Conservation (phyloP, 2,888 invertebrate species). For the Cotesia congregata region DNA sequence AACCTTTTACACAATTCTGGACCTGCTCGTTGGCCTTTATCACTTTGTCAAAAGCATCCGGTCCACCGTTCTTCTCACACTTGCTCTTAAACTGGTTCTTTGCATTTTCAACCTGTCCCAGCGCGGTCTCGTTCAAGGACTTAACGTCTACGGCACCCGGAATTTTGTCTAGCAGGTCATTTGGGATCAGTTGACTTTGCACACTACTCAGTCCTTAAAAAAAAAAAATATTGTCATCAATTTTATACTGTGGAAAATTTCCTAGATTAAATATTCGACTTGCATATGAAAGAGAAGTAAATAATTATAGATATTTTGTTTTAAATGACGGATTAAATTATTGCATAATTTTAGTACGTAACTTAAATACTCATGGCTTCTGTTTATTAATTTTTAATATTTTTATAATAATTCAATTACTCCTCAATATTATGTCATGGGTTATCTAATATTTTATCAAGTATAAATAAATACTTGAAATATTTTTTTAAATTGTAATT, state of each 20-base stretch:
- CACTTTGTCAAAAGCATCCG: slow-evolving; percentile 72
- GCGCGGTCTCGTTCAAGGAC: slow-evolving; percentile 57
- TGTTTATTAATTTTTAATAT: background rate
- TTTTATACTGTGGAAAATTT: too few species aligned
- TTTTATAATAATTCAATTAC: background rate
- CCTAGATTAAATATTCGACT: too few species aligned
- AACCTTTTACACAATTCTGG: slow-evolving; percentile 73
- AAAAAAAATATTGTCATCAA: too few species aligned
- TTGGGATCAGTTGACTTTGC: slow-evolving; percentile 17
- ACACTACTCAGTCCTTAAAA: too few species aligned
- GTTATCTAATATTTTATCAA: background rate
- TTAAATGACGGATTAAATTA: background rate
- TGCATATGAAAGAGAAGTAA: slow-evolving; percentile 26
- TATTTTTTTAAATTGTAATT: too few species aligned
- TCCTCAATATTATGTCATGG: background rate
- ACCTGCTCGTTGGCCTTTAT: slow-evolving; percentile 70
- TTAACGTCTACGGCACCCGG: slow-evolving; percentile 46
- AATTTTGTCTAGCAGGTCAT: slow-evolving; percentile 44
- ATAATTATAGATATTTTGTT: background rate
- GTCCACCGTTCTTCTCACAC: slow-evolving; percentile 77
- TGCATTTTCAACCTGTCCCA: slow-evolving; percentile 70
- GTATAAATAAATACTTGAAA: too few species aligned
- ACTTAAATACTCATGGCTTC: background rate
- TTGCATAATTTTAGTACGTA: background rate
- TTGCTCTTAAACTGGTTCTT: slow-evolving; percentile 75